Evolutionary conservation across 2,113 vertebrate genomes (phyloP).

Genomic region (Excalfactoria chinensis): DNA sequence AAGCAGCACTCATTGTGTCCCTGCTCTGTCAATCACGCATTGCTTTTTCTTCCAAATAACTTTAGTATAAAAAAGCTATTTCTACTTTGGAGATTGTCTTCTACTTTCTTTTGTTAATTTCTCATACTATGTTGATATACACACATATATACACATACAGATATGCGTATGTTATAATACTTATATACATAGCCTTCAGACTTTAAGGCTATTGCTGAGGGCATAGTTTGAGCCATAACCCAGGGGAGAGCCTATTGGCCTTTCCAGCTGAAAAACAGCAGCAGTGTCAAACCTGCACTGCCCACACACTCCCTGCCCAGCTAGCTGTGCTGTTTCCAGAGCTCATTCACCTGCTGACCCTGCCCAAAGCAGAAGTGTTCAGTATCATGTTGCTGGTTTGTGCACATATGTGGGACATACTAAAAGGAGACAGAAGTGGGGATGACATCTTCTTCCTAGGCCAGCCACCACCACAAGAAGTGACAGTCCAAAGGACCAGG

Average conservation of each 20-base stretch:
- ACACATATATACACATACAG: not conserved
- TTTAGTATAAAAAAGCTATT: not conserved
- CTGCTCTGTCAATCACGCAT: not conserved
- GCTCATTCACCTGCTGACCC: not conserved
- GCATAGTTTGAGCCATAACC: not conserved
- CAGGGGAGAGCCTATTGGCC: not conserved
- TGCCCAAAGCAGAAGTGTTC: fast-evolving
- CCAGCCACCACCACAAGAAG: not conserved
- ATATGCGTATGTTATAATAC: not conserved
- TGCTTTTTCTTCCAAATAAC: not conserved
- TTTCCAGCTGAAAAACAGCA: not conserved
- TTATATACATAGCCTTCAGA: not conserved
- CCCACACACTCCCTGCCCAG: not conserved
- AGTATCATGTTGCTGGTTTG: not conserved
- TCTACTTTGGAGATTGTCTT: not conserved
- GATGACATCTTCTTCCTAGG: not conserved
- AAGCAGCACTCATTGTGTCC: not conserved
- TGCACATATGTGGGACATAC: fast-evolving
- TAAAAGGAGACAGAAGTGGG: not conserved
- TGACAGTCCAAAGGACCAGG: not conserved
- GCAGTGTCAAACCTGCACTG: not conserved
- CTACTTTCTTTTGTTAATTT: not conserved
- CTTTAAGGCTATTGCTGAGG: not conserved
- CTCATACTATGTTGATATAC: no score
- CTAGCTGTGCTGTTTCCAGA: not conserved